Base-by-base conservation (phyloP, 2,113 vertebrate species). In the Antigone vipio region DNA sequence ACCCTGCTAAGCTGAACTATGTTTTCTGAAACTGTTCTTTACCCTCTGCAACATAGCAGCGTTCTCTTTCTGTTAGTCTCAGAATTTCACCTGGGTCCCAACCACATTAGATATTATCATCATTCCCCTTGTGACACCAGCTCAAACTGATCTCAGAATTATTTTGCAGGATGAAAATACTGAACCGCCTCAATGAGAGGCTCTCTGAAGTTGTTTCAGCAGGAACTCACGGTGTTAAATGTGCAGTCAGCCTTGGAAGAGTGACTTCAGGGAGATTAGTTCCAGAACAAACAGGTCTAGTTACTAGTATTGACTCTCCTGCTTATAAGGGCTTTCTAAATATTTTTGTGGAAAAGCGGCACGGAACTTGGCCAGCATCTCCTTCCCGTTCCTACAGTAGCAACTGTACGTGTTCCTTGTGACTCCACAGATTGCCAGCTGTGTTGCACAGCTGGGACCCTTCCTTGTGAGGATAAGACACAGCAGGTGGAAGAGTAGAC, bases 301-400 rank as follows among this genome's bases (percentile, higher is more conserved):
- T 94, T 90, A 80, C 63, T 45, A 32, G 8, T 90, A 60, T 83
- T 90, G 92, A 76, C 79, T 83, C 58, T 92, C 22, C 53, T 35
- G 71, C 32, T 23, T 62, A 12, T 86, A 93, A 84, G 68, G 60
- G n/a, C 55, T 93, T 92, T 87, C 73, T 72, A 92, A 95, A 95
- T 93, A 84, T 91, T 94, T 95, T 84, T 92, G 91, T 89, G 86
- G 93, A 92, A 95, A 89, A 0, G 19, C 23, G 62, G 83, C 38
- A 55, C 68, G 84, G 80, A 84, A 67, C n/a, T 86, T 95, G 89
- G 89, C 83, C 55, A 55, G 52, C 11, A 0, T 52, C 35, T 71
- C 52, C 72, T 93, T 91, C 73, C 60, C 1, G 0, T 71, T 95
- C 76, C 60, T 84, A 2, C 76, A 71, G 72, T 3, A 83, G 85